A percentile compares a stretch with the other conserved stretches of the same genome.
Conservation (phyloP, 2,888 invertebrate species). For the Drosophila pseudotakahashii region DNA sequence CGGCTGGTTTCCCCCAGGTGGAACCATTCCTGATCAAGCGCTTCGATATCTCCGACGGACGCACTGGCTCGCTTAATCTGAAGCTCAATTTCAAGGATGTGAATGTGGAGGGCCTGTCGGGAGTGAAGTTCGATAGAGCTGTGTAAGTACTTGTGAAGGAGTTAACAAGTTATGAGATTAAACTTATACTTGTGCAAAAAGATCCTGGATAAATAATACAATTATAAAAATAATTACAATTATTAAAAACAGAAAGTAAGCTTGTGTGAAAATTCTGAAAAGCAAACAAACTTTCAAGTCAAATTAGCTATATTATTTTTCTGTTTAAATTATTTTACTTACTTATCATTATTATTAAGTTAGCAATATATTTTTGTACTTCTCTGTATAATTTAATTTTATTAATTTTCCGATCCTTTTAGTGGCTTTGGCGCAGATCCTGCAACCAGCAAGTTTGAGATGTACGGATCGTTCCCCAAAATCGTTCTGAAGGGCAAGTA, state of each 20-base stretch:
- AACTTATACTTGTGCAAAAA: too few relatives aligned
- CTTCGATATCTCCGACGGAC: constrained; percentile 81
- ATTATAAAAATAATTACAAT: too few relatives aligned
- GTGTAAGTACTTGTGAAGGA: constrained; percentile 78
- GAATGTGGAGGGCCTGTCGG: constrained; percentile 81
- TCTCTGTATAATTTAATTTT: too few relatives aligned
- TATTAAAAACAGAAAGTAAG: too few relatives aligned
- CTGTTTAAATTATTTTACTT: too few relatives aligned
- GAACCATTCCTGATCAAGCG: constrained; percentile 82
- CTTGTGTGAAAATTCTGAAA: too few relatives aligned
- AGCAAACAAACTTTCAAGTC: too few relatives aligned
- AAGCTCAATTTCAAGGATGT: constrained; percentile 81
- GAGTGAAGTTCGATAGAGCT: constrained; percentile 78
- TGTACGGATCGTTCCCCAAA: constrained; percentile 81
- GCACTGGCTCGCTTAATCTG: constrained; percentile 77
- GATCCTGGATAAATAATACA: too few relatives aligned
- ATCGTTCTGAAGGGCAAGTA: constrained; percentile 81
- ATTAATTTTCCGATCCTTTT: background rate
- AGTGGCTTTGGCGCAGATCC: constrained; percentile 81
- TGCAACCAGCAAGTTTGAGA: constrained; percentile 81
- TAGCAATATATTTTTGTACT: too few relatives aligned
- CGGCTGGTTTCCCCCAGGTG: constrained; percentile 80
- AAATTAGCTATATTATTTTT: too few relatives aligned
- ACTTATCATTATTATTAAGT: too few relatives aligned
- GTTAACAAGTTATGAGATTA: too few relatives aligned